Evolutionary conservation across 2,888 invertebrate genomes (phyloP).

Genomic region (Celastrina argiolus): DNA sequence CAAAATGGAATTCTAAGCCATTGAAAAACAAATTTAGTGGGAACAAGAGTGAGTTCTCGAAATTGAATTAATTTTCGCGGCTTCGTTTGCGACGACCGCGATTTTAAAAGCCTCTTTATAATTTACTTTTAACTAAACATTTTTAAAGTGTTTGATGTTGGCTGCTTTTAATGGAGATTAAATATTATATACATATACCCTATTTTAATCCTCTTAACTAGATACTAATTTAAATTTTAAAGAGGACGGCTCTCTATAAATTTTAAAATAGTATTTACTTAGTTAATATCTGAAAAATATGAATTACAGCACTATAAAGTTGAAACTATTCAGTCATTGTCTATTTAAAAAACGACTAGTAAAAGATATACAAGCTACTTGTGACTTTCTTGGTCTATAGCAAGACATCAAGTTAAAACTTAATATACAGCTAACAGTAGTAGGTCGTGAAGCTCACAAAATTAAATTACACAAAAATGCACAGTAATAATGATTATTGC

Average conservation of each 20-base stretch:
- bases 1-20: conserved; percentile 33
- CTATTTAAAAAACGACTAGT: background rate
- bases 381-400: too few species aligned
- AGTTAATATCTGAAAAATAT: background rate
- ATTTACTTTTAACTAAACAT: background rate
- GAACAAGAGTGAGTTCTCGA: conserved; percentile 20
- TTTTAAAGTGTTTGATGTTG: background rate
- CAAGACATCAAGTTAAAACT: conserved; percentile 10
- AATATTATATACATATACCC: background rate
- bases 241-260: too few species aligned
- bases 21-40: conserved; percentile 33
- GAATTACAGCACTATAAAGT: background rate
- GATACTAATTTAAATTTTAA: too few species aligned
- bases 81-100: background rate
- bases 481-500: background rate
- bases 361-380: too few species aligned
- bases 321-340: background rate
- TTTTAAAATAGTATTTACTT: background rate
- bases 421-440: background rate
- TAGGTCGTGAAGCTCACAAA: background rate
- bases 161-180: background rate
- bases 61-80: conserved; percentile 29
- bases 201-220: background rate
- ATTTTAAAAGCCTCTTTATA: background rate
- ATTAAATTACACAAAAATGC: background rate